Conservation (phyloP, 2,113 vertebrate genomes). For the Polypterus bichir region DNA sequence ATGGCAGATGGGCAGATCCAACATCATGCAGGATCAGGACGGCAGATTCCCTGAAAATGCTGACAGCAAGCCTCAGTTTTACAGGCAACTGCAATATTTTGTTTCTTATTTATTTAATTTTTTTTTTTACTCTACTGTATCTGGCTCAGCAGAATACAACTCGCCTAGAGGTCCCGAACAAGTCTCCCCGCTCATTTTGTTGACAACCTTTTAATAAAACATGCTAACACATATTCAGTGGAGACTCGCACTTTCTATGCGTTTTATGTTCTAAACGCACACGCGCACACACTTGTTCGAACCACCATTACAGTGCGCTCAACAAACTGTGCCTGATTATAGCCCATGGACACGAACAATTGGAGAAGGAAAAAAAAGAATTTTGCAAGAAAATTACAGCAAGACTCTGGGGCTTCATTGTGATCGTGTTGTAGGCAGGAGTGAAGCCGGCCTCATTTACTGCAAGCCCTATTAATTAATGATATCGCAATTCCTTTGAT, state of each 20-base stretch:
- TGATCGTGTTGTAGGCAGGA: slow-evolving; percentile 2
- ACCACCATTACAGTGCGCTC: slow-evolving; percentile 13
- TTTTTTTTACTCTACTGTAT: slow-evolving; percentile 19
- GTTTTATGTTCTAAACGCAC: slow-evolving; percentile 11
- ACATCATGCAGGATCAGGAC: too few species aligned
- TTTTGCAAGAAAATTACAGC: slow-evolving; percentile 1
- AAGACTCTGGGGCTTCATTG: slow-evolving; percentile 3
- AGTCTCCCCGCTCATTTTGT: slow-evolving; percentile 24
- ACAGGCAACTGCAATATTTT: slow-evolving; percentile 17
- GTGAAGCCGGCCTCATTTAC: background rate
- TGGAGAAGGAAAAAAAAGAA: slow-evolving; percentile 6
- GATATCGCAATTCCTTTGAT: background rate
- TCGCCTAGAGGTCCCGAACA: slow-evolving; percentile 25
- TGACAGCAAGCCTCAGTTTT: slow-evolving; percentile 22
- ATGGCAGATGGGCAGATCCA: too few species aligned
- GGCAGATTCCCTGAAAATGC: slow-evolving; percentile 9
- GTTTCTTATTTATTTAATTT: too few species aligned
- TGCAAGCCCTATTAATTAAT: background rate
- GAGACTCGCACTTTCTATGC: slow-evolving; percentile 20
- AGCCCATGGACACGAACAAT: slow-evolving; percentile 14
- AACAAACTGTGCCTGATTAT: slow-evolving; percentile 23
- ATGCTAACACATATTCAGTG: slow-evolving; percentile 27
- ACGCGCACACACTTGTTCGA: slow-evolving; percentile 1
- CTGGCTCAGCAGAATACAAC: slow-evolving; percentile 27
- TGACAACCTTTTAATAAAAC: slow-evolving; percentile 34